A percentile compares a stretch with the other conserved stretches of the same genome.
phyloP scores from a whole-genome alignment of 2,113 vertebrate genomes.

The Oreotrochilus melanogaster region DNA sequence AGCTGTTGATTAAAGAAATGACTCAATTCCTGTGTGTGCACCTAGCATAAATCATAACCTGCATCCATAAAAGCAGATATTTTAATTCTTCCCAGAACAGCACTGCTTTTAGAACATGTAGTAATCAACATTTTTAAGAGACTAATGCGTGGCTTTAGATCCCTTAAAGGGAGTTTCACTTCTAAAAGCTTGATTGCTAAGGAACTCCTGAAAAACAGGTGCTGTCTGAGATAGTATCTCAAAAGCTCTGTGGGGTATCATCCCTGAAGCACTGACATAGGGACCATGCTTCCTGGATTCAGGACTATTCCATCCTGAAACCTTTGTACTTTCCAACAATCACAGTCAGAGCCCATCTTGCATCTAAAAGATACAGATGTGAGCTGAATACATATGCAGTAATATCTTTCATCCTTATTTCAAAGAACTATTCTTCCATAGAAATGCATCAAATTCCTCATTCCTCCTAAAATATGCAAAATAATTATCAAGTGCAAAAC shows the following conservation, averaged over 20 bases:
- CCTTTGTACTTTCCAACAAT: background rate
- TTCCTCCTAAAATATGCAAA: background rate
- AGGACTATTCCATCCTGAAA: background rate
- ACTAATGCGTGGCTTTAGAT: background rate
- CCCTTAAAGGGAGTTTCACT: background rate
- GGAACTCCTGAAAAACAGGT: background rate
- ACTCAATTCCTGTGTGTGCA: background rate
- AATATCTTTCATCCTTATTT: background rate
- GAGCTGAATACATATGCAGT: background rate
- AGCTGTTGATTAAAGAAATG: slow-evolving; percentile 34
- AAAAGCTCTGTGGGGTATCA: background rate
- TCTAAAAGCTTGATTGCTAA: background rate
- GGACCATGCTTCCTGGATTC: background rate
- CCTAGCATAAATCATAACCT: background rate
- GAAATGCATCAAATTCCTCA: background rate
- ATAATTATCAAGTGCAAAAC: background rate
- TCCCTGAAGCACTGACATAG: background rate
- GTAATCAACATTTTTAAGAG: background rate
- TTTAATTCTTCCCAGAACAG: background rate
- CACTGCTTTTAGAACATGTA: background rate
- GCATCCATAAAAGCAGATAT: background rate
- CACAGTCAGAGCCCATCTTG: background rate
- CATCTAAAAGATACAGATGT: background rate
- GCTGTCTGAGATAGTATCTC: background rate
- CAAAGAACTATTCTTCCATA: background rate